phyloP scores from a whole-genome alignment of 2,888 invertebrate genomes.

The Orchesellides sinensis region DNA sequence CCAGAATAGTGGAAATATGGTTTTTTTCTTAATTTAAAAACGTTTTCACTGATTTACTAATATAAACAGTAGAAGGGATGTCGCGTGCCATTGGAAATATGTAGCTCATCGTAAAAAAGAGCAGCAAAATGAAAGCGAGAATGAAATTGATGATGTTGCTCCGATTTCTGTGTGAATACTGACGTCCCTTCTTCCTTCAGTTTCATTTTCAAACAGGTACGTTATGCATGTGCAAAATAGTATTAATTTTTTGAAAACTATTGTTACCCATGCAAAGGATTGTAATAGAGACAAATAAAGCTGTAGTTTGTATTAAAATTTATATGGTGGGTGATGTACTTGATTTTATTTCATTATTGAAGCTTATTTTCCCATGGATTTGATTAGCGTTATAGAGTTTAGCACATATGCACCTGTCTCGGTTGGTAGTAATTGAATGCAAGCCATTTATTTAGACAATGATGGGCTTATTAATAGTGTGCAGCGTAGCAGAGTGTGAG shows the following conservation, averaged over 20 bases:
- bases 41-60: background rate
- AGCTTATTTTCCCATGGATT: background rate
- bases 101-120: no score
- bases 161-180: conserved; percentile 59
- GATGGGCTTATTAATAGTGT: background rate
- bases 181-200: conserved; percentile 20
- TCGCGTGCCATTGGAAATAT: background rate
- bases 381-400: background rate
- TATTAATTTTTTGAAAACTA: background rate
- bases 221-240: no score
- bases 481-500: background rate
- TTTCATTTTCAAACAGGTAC: conserved; percentile 42
- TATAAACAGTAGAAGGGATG: background rate
- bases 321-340: background rate
- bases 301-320: background rate
- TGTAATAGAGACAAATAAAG: background rate
- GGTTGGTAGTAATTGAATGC: no score
- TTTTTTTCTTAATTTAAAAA: background rate
- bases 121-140: background rate
- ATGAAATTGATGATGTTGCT: conserved; percentile 27
- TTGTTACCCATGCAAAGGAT: no score
- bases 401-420: no score
- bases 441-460: background rate
- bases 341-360: background rate
- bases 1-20: background rate